Evolutionary conservation across 2,797 vertebrate species (phyloP).

Genomic region (Sebastolobus altivelis): DNA sequence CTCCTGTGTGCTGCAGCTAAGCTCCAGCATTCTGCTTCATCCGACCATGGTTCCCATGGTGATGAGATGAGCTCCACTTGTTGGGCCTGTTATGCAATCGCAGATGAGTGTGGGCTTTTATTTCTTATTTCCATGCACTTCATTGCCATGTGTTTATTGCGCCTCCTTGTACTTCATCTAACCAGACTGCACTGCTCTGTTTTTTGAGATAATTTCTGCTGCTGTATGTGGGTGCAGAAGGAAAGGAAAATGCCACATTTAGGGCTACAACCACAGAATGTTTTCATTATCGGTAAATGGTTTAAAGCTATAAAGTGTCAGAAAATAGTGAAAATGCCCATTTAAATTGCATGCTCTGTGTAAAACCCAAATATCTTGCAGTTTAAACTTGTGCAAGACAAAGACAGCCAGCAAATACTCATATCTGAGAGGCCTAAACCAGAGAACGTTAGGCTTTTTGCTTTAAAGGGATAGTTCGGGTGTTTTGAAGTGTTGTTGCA

Average conservation of each 20-base stretch:
- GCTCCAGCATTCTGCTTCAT: constrained; percentile 79
- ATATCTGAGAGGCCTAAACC: background rate
- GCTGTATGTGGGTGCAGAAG: background rate
- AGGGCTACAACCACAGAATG: background rate
- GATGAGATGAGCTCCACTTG: constrained; percentile 81
- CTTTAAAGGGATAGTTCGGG: no score
- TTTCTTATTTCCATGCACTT: constrained; percentile 76
- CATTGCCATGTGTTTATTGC: constrained; percentile 59
- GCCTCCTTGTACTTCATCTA: constrained; percentile 39
- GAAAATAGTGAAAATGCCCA: background rate
- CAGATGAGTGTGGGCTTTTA: constrained; percentile 81
- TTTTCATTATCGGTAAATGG: background rate
- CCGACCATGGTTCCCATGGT: constrained; percentile 83
- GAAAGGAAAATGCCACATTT: background rate
- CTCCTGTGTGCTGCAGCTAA: constrained; percentile 58
- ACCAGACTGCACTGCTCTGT: constrained; percentile 17
- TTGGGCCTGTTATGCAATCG: constrained; percentile 83
- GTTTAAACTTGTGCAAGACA: background rate
- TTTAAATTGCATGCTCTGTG: background rate
- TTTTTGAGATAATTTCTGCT: constrained; percentile 6
- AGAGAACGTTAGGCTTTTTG: background rate
- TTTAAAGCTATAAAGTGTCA: background rate
- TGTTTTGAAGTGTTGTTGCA: no score
- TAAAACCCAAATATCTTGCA: background rate
- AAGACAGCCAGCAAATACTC: background rate